Base-by-base conservation (phyloP, 2,113 vertebrate species). In the Spilogale gracilis region DNA sequence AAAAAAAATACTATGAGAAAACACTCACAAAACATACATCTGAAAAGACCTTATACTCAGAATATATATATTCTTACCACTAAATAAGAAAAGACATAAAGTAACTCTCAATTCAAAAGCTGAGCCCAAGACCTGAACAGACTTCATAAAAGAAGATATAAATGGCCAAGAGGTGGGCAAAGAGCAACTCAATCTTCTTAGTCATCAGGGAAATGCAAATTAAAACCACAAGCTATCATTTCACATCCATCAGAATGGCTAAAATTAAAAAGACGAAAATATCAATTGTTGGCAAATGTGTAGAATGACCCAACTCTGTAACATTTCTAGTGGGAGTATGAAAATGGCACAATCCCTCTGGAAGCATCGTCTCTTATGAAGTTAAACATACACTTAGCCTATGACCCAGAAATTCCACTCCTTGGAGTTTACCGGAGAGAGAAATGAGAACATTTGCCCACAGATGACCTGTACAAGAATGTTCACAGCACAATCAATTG, bases 321-420 rank as follows among this genome's bases (percentile, higher is more conserved):
- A 13, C 65, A 87, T 60, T 85, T 91, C 79, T 13, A 27, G n/a
- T 16, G 54, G 86, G 60, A 93, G 30, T 45, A 25, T 45, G 67
- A 54, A 91, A 90, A 71, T 27, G 81, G 82, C 21, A 30, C 63
- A 93, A 69, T 9, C 67, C 81, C 78, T 91, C 65, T 54, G 61
- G 78, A 96, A 96, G 91, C 91, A 60, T 38, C 38, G 54, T 87
- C 69, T 96, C 95, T 90, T 79, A 32, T 2, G 60, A 95, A 96
- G 91, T 86, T 93, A 95, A 94, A 96, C 69, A 95, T 80, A 84
- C 84, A 85, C 76, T 96, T 71, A 89, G 86, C 95, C 97, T 94
- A 48, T 48, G 92, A 96, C 94, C 94, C 65, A 92, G 89, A 95
- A 96, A 96, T 78, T 95, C 96, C 78, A 96, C 90, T 93, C 90